A percentile compares a stretch with the other conserved stretches of the same genome.
phyloP scores from a whole-genome alignment of 2,797 vertebrate genomes.

The Helostoma temminkii region DNA sequence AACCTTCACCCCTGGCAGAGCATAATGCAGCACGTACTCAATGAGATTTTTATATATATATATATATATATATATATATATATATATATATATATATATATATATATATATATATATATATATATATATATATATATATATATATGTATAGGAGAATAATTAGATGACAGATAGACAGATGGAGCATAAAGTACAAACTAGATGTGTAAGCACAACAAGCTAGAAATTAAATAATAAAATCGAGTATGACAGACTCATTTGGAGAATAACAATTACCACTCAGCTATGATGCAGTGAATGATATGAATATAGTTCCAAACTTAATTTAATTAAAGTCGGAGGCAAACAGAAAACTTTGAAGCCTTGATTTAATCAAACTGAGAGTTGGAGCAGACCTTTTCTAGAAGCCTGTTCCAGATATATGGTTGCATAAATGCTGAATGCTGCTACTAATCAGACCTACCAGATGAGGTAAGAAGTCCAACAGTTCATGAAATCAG shows the following conservation, averaged over 20 bases:
- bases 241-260: background rate
- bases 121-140: no score
- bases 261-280: background rate
- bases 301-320: background rate
- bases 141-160: no score
- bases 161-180: background rate
- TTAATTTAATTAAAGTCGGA: background rate
- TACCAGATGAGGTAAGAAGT: background rate
- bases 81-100: no score
- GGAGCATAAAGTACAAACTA: slow-evolving; percentile 2
- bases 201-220: background rate
- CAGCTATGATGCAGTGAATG: background rate
- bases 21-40: no score
- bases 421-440: background rate
- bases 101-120: no score
- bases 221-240: background rate
- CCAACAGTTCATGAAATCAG: background rate
- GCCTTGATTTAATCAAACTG: background rate
- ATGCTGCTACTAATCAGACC: no score
- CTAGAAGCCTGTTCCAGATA: background rate
- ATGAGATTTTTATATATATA: no score
- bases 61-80: no score
- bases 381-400: background rate
- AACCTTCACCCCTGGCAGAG: no score
- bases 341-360: slow-evolving; percentile 1